Conservation (phyloP, 37 sponge, comb jelly and placozoan species). For the Ianthella basta region DNA sequence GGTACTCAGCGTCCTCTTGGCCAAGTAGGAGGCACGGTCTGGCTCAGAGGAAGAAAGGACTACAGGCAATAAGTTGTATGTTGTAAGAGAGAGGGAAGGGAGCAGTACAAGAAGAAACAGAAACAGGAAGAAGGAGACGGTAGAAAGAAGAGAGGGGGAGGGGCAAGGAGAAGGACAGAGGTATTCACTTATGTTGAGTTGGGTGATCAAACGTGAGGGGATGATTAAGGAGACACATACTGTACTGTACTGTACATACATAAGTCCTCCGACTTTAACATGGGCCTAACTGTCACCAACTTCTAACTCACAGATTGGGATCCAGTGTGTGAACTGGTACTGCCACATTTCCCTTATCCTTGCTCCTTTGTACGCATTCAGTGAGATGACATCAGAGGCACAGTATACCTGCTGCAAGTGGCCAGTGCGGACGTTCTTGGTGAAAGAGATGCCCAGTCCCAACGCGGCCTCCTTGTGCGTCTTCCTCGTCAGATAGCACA, state of each 20-base stretch:
- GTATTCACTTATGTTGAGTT: too few species aligned
- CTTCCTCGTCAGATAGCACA: constrained; percentile 58
- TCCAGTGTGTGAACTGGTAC: constrained; percentile 60
- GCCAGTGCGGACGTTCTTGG: constrained; percentile 67
- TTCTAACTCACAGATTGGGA: constrained; percentile 55
- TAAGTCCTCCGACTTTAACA: too few species aligned
- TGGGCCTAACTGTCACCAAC: too few species aligned
- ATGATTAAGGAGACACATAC: too few species aligned
- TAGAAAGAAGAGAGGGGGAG: too few species aligned
- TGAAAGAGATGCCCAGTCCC: constrained; percentile 57
- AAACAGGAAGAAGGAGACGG: too few species aligned
- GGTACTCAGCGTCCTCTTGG: constrained; percentile 46
- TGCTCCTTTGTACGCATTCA: constrained; percentile 59
- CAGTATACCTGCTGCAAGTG: constrained; percentile 55
- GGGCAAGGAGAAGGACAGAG: neutral
- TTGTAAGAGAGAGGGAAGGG: too few species aligned
- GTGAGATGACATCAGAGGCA: constrained; percentile 65
- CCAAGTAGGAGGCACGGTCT: constrained; percentile 51
- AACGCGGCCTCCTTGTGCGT: constrained; percentile 59
- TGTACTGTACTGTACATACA: too few species aligned
- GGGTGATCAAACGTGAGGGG: too few species aligned
- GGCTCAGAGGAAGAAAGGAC: constrained; percentile 35
- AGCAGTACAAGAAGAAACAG: too few species aligned
- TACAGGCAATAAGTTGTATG: too few species aligned
- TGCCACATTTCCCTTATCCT: constrained; percentile 58